Conservation (phyloP, 2,113 vertebrate genomes). For the Turdus rufiventris region DNA sequence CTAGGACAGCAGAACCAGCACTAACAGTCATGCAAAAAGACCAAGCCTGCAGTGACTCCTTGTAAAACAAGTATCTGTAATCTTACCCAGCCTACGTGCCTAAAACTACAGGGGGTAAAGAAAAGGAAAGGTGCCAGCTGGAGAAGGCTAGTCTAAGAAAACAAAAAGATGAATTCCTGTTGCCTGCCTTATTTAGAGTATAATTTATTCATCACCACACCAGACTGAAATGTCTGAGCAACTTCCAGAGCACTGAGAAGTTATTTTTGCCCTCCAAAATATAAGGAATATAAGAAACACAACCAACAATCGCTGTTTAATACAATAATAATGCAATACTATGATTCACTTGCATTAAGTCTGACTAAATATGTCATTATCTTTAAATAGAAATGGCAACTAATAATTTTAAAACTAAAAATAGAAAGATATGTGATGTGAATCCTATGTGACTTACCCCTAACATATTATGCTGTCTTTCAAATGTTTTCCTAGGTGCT, state of each 20-base stretch:
- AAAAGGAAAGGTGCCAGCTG: not conserved
- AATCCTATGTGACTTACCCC: not conserved
- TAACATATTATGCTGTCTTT: not conserved
- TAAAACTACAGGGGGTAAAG: not conserved
- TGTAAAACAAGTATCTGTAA: not conserved
- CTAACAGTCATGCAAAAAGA: not conserved
- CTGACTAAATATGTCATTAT: not conserved
- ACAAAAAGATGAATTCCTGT: not conserved
- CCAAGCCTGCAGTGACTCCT: not conserved
- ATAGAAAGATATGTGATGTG: not conserved
- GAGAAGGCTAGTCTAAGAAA: not conserved
- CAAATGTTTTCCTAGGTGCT: not conserved
- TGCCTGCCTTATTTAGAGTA: not conserved
- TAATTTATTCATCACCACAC: not conserved
- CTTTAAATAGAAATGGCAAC: slow-evolving; percentile 10
- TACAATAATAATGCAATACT: not conserved
- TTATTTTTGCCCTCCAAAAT: not conserved
- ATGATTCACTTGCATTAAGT: slow-evolving; percentile 4
- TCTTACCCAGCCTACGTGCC: not conserved
- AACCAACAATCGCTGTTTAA: not conserved
- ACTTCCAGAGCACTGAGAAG: not conserved
- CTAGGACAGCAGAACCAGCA: not conserved
- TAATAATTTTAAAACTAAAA: slow-evolving; percentile 28
- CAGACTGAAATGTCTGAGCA: not conserved
- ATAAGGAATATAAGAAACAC: not conserved